These are phyloP conservation scores for Mythimna lalbum DNA, from an alignment of 2,888 invertebrate genomes.

Conservation along the genomic window DNA sequence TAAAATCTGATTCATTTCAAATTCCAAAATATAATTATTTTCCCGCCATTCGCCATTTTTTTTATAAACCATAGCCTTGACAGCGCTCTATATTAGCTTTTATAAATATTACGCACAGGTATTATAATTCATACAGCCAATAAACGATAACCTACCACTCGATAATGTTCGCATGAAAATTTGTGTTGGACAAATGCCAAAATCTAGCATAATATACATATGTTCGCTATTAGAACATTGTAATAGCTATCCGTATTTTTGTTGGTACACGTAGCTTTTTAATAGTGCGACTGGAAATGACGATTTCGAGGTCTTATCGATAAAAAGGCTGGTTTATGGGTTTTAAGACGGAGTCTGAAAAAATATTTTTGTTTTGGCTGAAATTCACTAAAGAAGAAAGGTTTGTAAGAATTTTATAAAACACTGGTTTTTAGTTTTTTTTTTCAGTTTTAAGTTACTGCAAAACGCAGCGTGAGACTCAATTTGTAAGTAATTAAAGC, in stretches of 20 bases:
- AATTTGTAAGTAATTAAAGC: no score
- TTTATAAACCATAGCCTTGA: slow-evolving; percentile 55
- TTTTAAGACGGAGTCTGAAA: not conserved
- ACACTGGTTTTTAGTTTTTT: no score
- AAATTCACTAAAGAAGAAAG: not conserved
- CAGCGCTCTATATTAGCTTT: slow-evolving; percentile 51
- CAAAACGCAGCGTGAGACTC: no score
- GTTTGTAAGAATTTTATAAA: not conserved
- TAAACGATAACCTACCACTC: slow-evolving; percentile 62
- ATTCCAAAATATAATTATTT: slow-evolving; percentile 29
- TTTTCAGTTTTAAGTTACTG: no score
- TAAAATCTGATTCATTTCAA: slow-evolving; percentile 29
- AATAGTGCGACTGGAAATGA: slow-evolving; percentile 7
- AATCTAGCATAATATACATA: slow-evolving; percentile 23
- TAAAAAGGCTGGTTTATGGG: slow-evolving; percentile 12
- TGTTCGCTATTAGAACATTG: slow-evolving; percentile 42
- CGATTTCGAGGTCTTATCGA: slow-evolving; percentile 1
- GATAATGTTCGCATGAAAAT: slow-evolving; percentile 62
- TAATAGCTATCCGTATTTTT: slow-evolving; percentile 35
- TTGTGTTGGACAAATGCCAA: slow-evolving; percentile 55
- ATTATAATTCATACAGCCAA: slow-evolving; percentile 60
- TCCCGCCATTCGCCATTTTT: slow-evolving; percentile 40
- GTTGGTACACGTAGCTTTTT: slow-evolving; percentile 17
- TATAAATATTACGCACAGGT: slow-evolving; percentile 60
- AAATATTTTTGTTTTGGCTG: not conserved